phyloP scores from a whole-genome alignment of 1,140 invertebrate genomes.

The Drosophila punjabiensis region DNA sequence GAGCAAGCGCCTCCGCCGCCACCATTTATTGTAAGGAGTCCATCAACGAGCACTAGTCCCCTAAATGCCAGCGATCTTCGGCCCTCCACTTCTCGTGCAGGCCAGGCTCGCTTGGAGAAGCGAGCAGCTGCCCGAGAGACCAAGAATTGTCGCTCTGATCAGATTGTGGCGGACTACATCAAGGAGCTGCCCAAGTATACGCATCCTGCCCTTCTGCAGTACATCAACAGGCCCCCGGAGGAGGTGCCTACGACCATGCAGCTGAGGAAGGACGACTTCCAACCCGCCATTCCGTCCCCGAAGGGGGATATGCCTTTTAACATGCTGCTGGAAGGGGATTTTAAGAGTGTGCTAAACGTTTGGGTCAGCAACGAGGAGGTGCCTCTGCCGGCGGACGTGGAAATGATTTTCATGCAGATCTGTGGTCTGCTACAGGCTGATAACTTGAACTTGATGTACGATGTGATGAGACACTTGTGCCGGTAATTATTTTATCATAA shows the following conservation, averaged over 20 bases:
- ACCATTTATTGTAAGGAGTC: neutral
- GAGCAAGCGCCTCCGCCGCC: neutral
- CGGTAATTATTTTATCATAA: constrained; percentile 18
- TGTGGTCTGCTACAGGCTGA: constrained; percentile 30
- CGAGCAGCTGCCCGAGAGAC: neutral
- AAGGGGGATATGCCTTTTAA: neutral
- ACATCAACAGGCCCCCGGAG: neutral
- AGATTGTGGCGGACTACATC: constrained; percentile 54
- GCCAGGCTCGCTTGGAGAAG: constrained; percentile 7
- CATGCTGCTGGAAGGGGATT: constrained; percentile 20
- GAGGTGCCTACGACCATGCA: neutral
- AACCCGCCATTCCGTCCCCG: neutral
- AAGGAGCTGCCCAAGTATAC: constrained; percentile 24
- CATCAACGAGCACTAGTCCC: neutral
- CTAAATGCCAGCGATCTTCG: constrained; percentile 60
- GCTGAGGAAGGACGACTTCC: neutral
- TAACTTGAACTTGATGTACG: constrained; percentile 38
- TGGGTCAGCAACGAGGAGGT: constrained; percentile 56
- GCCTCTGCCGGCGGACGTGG: constrained; percentile 49
- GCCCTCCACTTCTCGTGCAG: constrained; percentile 69
- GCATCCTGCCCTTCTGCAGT: constrained; percentile 39
- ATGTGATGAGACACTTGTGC: constrained; percentile 69
- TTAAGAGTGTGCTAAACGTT: constrained; percentile 28
- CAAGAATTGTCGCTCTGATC: constrained; percentile 18
- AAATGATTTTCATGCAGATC: constrained; percentile 47